Base-by-base conservation (phyloP, 2,113 vertebrate species). In the Chiloscyllium plagiosum region DNA sequence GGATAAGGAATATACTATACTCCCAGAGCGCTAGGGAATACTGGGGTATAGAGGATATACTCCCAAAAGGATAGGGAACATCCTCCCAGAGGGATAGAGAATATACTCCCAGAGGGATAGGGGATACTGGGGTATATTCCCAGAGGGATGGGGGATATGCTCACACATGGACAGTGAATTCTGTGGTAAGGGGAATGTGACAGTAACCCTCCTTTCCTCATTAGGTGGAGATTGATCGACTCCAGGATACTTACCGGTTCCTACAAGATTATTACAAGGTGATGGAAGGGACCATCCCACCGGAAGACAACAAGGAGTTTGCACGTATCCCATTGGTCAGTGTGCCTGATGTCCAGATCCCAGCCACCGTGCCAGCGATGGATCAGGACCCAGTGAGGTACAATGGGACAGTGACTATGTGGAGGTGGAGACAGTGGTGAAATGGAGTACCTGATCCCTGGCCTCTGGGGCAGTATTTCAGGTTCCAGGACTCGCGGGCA, bases 211-310 rank as follows among this genome's bases (percentile, higher is more conserved):
- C 1, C 1, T 97, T 96, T 93, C 37, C 97, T 78, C 96, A 96
- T 90, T 90, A 99, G 99, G 97, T 96, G 97, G 99, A 99, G 97
- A 26, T 99, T 96, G 98, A 98, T 97, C 98, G 98, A 96, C 99
- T 99, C 96, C 98, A 98, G 97, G 98, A 98, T 96, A 98, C 98
- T 4, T 96, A 98, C 87, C 97, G 89, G 96, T 96, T 99, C 96
- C 97, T 99, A 90, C 97, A 96, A 96, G 98, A 98, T 96, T 99
- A 99, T 96, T 99, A 99, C 24, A 97, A 97, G 61, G 97, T 97
- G 96, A 98, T 98, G 98, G 97, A 97, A 97, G 96, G 85, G 89
- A 97, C 97, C 96, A 97, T 97, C 7, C 97, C 97, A 65, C 52
- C 96, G 22, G 97, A 98, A 0, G 95, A 96, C 0, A 69, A 1